Evolutionary conservation across 2,113 vertebrate species (phyloP).

Genomic region (Tursiops truncatus): DNA sequence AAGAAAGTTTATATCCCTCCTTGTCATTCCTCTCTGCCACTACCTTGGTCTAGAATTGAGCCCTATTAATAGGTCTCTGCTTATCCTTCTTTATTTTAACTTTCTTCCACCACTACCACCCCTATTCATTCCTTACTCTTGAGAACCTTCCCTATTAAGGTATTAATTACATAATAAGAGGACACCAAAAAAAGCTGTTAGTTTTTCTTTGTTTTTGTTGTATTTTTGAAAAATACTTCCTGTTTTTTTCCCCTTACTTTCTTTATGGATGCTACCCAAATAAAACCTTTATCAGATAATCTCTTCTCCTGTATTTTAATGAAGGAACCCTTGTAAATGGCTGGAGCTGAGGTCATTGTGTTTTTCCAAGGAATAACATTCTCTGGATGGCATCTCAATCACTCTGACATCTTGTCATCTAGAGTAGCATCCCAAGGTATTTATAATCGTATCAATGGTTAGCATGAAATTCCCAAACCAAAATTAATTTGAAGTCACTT

Average conservation of each 20-base stretch:
- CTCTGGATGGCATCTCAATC: conserved; percentile 48
- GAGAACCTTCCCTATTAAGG: conserved; percentile 16
- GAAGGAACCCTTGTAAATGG: conserved; percentile 17
- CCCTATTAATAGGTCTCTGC: background rate
- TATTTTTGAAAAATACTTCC: conserved; percentile 51
- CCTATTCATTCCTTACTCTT: background rate
- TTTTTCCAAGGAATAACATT: conserved; percentile 50
- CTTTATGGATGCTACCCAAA: conserved; percentile 17
- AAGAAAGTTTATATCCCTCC: background rate
- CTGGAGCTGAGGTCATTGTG: conserved; percentile 45
- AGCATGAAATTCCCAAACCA: conserved; percentile 59
- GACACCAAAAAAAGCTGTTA: background rate
- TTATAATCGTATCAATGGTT: conserved; percentile 60
- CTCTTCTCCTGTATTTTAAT: background rate
- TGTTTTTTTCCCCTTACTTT: background rate
- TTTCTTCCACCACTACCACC: background rate
- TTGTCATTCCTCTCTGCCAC: background rate
- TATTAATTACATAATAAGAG: conserved; percentile 20
- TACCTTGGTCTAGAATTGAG: conserved; percentile 33
- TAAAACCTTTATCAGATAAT: conserved; percentile 32
- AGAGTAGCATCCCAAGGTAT: conserved; percentile 36
- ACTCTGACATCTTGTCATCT: conserved; percentile 41
- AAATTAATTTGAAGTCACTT: conserved; percentile 64
- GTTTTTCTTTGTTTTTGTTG: conserved; percentile 15
- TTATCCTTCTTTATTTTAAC: background rate